These are phyloP conservation scores for Pampus argenteus DNA, from an alignment of 2,797 vertebrate genomes.

Conservation along the genomic window DNA sequence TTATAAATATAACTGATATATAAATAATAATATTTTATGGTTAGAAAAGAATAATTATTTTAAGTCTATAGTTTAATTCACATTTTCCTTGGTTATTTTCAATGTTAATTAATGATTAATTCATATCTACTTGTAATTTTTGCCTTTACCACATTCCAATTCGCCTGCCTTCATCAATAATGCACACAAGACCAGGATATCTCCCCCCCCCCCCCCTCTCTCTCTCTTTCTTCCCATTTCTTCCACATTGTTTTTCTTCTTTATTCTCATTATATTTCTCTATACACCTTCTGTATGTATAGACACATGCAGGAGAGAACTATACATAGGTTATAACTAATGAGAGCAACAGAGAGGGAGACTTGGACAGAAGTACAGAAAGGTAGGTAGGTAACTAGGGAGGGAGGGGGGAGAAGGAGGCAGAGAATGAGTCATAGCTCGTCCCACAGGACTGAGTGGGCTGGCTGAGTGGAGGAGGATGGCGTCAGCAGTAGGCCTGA, in stretches of 20 bases:
- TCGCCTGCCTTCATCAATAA: slow-evolving; percentile 52
- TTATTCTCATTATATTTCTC: slow-evolving; percentile 15
- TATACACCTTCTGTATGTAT: slow-evolving; percentile 21
- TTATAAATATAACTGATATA: too few relatives aligned
- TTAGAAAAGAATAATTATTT: neutral
- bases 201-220: slow-evolving; percentile 37
- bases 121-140: slow-evolving; percentile 20
- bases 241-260: slow-evolving; percentile 34
- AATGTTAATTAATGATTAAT: neutral
- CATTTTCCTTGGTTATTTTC: neutral
- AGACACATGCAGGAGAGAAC: slow-evolving; percentile 30
- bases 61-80: neutral
- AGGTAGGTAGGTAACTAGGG: slow-evolving; percentile 70
- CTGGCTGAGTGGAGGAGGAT: slow-evolving; percentile 85
- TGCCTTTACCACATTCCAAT: slow-evolving; percentile 29
- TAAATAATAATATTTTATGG: neutral
- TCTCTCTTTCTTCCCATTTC: slow-evolving; percentile 14
- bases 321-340: slow-evolving; percentile 53
- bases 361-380: slow-evolving; percentile 60
- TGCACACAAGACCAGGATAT: slow-evolving; percentile 55
- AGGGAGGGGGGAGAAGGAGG: slow-evolving; percentile 66
- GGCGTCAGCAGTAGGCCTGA: slow-evolving; percentile 83
- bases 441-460: slow-evolving; percentile 88
- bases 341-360: slow-evolving; percentile 44
- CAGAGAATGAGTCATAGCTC: slow-evolving; percentile 87